Evolutionary conservation across 1,140 invertebrate species (phyloP).

Genomic region (Medauroidea extradentata): DNA sequence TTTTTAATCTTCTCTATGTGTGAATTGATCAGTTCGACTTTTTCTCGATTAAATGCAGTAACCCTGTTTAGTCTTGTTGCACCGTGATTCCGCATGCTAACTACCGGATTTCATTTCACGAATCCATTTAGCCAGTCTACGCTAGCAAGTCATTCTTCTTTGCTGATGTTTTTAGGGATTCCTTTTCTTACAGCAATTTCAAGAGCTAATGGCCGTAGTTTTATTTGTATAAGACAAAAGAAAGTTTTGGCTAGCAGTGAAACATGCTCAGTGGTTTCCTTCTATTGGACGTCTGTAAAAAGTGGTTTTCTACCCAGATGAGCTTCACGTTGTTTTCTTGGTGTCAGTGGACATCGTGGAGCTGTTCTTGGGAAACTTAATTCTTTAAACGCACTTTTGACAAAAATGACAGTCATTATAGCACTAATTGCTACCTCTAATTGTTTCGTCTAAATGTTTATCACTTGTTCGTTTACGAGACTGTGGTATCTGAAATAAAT

Average conservation of each 20-base stretch:
- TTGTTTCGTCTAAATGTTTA: neutral
- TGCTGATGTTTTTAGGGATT: neutral
- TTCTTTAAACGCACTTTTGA: neutral
- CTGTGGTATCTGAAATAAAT: neutral
- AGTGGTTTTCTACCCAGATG: neutral
- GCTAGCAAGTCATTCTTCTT: neutral
- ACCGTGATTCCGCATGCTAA: neutral
- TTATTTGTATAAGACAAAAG: neutral
- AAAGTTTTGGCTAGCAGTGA: neutral
- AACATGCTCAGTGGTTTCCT: neutral
- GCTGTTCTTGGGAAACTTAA: neutral
- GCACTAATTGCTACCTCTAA: neutral
- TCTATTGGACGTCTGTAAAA: neutral
- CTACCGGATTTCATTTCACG: neutral
- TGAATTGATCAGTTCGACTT: neutral
- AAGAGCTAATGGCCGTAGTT: neutral
- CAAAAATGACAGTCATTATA: neutral
- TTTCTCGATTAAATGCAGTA: neutral
- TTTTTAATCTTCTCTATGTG: neutral
- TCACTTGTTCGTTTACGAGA: neutral
- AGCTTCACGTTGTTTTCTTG: neutral
- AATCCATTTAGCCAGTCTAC: neutral
- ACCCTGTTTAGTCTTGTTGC: slow-evolving; percentile 1
- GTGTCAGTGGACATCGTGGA: neutral
- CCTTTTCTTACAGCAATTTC: neutral